phyloP scores from a whole-genome alignment of 1,140 invertebrate genomes.

The Semibalanus balanoides region DNA sequence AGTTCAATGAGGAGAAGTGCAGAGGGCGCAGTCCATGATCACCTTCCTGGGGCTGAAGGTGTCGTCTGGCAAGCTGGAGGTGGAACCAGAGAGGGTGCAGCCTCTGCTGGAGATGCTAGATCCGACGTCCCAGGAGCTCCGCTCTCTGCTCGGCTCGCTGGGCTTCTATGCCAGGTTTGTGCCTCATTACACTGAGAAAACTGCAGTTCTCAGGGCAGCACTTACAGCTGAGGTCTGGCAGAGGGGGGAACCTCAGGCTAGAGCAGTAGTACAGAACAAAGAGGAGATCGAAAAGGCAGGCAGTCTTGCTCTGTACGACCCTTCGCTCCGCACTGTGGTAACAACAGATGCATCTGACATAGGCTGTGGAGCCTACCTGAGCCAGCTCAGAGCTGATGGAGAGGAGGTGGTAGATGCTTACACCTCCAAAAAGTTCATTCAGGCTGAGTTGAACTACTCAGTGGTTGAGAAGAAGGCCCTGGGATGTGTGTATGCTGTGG shows the following conservation, averaged over 20 bases:
- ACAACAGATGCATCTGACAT: not conserved
- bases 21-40: not conserved
- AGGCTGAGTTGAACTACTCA: not conserved
- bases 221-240: not conserved
- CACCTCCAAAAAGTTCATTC: not conserved
- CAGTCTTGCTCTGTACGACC: not conserved
- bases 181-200: not conserved
- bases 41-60: not conserved
- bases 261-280: not conserved
- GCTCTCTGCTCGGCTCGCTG: not conserved
- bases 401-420: not conserved
- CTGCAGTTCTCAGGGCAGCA: not conserved
- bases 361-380: not conserved
- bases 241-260: not conserved
- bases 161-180: not conserved
- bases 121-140: not conserved
- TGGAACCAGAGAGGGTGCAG: not conserved
- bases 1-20: not conserved
- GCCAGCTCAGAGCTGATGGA: not conserved
- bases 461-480: not conserved
- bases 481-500: not conserved
- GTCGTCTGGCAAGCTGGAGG: not conserved
- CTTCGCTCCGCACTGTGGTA: not conserved
- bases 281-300: not conserved
- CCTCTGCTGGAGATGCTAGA: not conserved